These are phyloP conservation scores for Ispidina lecontei DNA, from an alignment of 2,797 vertebrate species.

Conservation along the genomic window DNA sequence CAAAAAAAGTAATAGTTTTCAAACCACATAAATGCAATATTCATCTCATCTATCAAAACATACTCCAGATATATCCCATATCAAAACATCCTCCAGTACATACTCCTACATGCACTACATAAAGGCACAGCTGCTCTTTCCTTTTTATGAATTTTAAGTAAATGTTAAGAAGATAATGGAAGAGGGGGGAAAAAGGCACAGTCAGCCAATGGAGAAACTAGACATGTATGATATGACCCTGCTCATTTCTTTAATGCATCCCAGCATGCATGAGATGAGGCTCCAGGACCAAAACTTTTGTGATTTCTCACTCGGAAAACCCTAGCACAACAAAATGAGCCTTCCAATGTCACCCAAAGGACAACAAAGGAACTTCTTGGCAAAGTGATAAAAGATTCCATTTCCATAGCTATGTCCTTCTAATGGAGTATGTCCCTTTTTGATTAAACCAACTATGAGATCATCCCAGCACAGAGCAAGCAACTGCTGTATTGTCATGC, in stretches of 20 bases:
- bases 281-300: background rate
- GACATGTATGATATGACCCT: background rate
- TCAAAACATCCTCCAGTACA: background rate
- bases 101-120: background rate
- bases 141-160: background rate
- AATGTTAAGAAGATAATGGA: background rate
- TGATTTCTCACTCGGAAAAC: conserved; percentile 30
- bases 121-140: background rate
- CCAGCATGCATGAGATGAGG: background rate
- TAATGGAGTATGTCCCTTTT: conserved; percentile 5
- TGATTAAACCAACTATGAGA: conserved; percentile 62
- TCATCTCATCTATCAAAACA: background rate
- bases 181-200: background rate
- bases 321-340: background rate
- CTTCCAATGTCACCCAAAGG: conserved; percentile 49
- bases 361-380: conserved; percentile 46
- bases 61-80: background rate
- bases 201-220: background rate
- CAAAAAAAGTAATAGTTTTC: background rate
- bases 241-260: background rate
- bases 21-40: background rate
- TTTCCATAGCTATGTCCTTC: conserved; percentile 39
- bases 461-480: conserved; percentile 41
- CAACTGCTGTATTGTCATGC: conserved; percentile 37
- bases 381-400: conserved; percentile 19